These are phyloP conservation scores for Eupristina koningsbergeri DNA, from an alignment of 1,140 invertebrate species.

Conservation along the genomic window DNA sequence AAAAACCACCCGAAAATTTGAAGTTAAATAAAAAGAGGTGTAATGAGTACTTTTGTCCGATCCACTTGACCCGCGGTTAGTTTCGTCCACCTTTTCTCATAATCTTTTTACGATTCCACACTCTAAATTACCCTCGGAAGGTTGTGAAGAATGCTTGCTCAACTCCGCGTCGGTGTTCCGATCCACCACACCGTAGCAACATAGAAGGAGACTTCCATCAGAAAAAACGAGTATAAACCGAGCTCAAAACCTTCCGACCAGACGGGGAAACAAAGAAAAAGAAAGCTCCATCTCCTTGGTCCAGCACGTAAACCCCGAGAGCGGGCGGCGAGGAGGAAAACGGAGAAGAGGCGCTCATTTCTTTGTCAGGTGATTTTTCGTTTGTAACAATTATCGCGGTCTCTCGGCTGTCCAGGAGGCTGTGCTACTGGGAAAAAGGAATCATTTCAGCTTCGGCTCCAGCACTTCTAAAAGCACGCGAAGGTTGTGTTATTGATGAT, in stretches of 20 bases:
- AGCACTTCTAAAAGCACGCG: too few relatives aligned
- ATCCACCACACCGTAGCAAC: neutral
- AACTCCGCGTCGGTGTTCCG: neutral
- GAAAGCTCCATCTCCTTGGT: constrained; percentile 29
- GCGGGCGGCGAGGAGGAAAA: neutral
- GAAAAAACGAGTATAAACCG: neutral
- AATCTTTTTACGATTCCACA: constrained; percentile 38
- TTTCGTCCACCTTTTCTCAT: neutral
- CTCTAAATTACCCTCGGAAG: constrained; percentile 25
- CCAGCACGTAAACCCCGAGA: constrained; percentile 21
- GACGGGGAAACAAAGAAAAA: neutral
- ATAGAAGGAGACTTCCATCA: constrained; percentile 25
- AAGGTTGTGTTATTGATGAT: constrained; percentile 43
- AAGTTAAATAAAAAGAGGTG: constrained; percentile 8
- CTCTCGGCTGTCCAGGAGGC: constrained; percentile 13
- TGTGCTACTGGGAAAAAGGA: neutral
- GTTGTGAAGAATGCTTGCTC: too few relatives aligned
- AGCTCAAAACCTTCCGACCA: constrained; percentile 8
- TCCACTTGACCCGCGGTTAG: constrained; percentile 20
- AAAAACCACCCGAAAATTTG: neutral
- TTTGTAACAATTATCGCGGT: constrained; percentile 43
- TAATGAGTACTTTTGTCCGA: constrained; percentile 15
- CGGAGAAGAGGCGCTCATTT: neutral
- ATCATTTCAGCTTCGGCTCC: neutral
- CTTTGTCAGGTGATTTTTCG: constrained; percentile 39